These are phyloP conservation scores for Silurus glanis DNA, from an alignment of 2,113 vertebrate genomes.

Conservation along the genomic window DNA sequence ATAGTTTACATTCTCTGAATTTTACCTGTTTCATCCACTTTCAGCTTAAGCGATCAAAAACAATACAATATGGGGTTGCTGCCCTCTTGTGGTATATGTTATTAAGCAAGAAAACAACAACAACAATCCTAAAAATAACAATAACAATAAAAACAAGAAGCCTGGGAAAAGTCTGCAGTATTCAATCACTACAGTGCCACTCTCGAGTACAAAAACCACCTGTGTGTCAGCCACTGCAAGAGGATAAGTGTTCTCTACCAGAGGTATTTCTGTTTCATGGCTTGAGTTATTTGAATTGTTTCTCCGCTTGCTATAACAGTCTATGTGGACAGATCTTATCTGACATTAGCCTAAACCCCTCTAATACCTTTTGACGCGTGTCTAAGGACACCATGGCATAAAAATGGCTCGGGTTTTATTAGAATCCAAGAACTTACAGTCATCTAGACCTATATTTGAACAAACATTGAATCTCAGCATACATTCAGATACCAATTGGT, in stretches of 20 bases:
- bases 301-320: background rate
- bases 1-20: background rate
- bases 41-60: background rate
- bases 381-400: background rate
- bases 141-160: constrained; percentile 3
- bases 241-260: background rate
- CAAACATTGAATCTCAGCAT: background rate
- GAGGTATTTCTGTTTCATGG: background rate
- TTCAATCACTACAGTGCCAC: background rate
- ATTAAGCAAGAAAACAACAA: background rate
- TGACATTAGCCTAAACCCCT: background rate
- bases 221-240: background rate
- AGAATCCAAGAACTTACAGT: background rate
- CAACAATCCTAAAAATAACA: constrained; percentile 1
- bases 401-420: background rate
- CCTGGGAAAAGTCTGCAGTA: background rate
- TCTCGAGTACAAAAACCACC: background rate
- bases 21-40: background rate
- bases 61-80: constrained; percentile 23
- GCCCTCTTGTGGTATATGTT: constrained; percentile 46
- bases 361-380: background rate
- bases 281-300: background rate
- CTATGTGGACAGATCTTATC: background rate
- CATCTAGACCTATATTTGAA: background rate
- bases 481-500: background rate